Conservation (phyloP, 1,140 invertebrate species). For the Drosophila gunungcola region DNA sequence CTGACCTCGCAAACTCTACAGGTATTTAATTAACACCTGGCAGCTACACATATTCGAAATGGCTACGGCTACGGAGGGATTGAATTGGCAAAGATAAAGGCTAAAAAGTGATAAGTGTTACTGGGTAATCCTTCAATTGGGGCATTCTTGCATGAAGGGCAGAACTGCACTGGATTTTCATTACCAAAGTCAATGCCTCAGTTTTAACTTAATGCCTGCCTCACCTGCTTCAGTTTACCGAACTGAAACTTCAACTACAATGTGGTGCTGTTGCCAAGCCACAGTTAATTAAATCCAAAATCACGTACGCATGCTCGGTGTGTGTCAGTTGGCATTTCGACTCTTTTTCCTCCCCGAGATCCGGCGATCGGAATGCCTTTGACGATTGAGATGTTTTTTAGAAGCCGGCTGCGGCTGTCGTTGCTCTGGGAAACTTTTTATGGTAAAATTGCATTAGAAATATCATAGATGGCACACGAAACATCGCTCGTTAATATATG, state of each 20-base stretch:
- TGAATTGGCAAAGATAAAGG: neutral
- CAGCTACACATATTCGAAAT: conserved; percentile 1
- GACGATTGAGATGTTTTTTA: conserved; percentile 60
- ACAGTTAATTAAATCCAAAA: conserved; percentile 65
- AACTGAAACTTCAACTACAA: neutral
- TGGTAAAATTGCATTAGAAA: conserved; percentile 55
- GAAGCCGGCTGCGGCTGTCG: conserved; percentile 1
- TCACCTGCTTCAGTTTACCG: conserved; percentile 15
- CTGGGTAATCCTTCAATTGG: conserved; percentile 49
- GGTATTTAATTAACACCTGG: conserved; percentile 54
- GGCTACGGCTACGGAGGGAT: too few relatives aligned
- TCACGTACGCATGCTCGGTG: conserved; percentile 59
- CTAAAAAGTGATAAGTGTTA: conserved; percentile 4
- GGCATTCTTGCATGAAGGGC: conserved; percentile 77
- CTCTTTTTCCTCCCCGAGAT: conserved; percentile 23
- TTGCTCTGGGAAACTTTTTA: conserved; percentile 30
- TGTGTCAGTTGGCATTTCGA: conserved; percentile 43
- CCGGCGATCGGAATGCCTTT: conserved; percentile 23
- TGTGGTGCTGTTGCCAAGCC: conserved; percentile 28
- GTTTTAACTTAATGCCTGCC: conserved; percentile 33
- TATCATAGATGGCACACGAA: conserved; percentile 23
- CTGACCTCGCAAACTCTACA: conserved; percentile 34
- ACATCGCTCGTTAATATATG: conserved; percentile 25
- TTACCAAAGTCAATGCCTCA: conserved; percentile 72
- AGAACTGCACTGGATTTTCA: conserved; percentile 44